phyloP scores from a whole-genome alignment of 2,113 vertebrate genomes.

The Brachypodius melanocephalos region DNA sequence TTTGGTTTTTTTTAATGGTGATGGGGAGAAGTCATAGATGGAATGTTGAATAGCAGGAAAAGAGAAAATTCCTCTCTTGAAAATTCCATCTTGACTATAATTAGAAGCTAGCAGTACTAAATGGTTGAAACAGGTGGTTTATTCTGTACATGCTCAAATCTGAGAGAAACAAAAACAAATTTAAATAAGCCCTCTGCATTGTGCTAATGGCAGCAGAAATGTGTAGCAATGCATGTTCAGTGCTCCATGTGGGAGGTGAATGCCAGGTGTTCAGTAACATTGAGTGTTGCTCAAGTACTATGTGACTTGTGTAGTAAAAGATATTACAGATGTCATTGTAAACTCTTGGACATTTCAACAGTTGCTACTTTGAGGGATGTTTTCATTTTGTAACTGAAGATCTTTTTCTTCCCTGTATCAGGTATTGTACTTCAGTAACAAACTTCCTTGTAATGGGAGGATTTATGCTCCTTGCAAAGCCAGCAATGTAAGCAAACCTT shows the following conservation, averaged over 20 bases:
- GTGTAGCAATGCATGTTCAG: not conserved
- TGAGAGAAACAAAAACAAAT: not conserved
- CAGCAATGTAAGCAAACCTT: slow-evolving; percentile 84
- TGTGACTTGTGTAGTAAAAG: not conserved
- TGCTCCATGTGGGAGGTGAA: not conserved
- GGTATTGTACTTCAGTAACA: slow-evolving; percentile 84
- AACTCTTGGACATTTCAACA: not conserved
- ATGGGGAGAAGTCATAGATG: not conserved
- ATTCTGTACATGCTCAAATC: not conserved
- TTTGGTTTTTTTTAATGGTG: not conserved
- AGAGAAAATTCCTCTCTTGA: not conserved
- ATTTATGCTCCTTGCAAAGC: slow-evolving; percentile 86
- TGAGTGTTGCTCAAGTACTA: not conserved
- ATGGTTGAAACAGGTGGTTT: not conserved
- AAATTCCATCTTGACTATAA: not conserved
- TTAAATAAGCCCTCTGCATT: not conserved
- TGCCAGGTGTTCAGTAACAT: not conserved
- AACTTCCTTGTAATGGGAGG: slow-evolving; percentile 94
- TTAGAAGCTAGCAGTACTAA: not conserved
- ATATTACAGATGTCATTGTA: not conserved
- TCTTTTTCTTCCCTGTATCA: slow-evolving; percentile 41
- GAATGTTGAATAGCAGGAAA: not conserved
- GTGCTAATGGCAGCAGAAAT: not conserved
- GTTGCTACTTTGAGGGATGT: not conserved
- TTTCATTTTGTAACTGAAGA: not conserved